phyloP scores from a whole-genome alignment of 2,888 invertebrate species.

The Pogonocherus hispidulus region DNA sequence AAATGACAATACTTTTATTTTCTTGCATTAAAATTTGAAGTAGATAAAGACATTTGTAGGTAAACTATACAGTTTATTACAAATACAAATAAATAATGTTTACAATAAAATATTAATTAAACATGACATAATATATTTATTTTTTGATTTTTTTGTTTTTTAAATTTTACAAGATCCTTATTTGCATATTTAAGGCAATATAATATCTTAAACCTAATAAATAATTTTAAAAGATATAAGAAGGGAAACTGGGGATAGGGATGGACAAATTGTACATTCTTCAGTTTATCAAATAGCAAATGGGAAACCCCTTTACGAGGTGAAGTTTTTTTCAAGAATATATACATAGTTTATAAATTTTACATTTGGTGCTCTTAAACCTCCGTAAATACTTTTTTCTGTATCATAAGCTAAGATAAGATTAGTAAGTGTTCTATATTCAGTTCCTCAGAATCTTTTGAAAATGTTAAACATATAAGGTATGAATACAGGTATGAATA shows the following conservation, averaged over 20 bases:
- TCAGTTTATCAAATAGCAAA: not conserved
- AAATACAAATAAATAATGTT: too few relatives aligned
- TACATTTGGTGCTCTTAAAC: conserved; percentile 16
- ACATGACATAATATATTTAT: conserved; percentile 8
- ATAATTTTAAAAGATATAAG: conserved; percentile 10
- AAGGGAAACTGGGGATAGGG: conserved; percentile 15
- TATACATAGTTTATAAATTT: conserved; percentile 23
- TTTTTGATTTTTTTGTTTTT: conserved; percentile 21
- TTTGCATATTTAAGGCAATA: conserved; percentile 18
- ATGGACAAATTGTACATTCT: conserved; percentile 19
- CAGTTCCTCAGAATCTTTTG: conserved; percentile 17
- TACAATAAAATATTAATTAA: too few relatives aligned
- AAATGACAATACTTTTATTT: too few relatives aligned
- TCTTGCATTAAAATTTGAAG: too few relatives aligned
- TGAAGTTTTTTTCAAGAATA: conserved; percentile 28
- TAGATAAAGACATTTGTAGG: too few relatives aligned
- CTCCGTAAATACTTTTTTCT: conserved; percentile 22
- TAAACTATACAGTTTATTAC: too few relatives aligned
- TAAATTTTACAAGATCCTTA: not conserved
- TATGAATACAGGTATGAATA: not conserved
- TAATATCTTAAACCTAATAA: conserved; percentile 18
- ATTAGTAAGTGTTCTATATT: conserved; percentile 6
- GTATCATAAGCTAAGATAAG: conserved; percentile 26
- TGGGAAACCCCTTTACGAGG: not conserved
- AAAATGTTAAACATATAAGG: conserved; percentile 16